A percentile compares a stretch with the other conserved stretches of the same genome.
Evolutionary conservation across 1,140 invertebrate genomes (phyloP).

Genomic region (Drosophila bocki): DNA sequence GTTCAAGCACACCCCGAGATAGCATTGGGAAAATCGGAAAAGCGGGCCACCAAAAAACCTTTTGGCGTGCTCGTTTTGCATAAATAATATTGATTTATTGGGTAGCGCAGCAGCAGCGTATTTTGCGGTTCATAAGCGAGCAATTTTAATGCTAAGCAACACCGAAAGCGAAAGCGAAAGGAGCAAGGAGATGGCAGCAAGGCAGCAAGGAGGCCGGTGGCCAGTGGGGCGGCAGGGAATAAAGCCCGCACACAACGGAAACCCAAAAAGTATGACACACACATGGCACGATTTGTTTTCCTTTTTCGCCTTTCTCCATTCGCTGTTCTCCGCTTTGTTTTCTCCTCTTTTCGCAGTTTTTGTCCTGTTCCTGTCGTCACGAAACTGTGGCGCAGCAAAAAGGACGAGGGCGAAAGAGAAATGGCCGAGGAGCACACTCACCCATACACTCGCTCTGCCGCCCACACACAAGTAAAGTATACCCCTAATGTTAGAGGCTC

Average conservation of each 20-base stretch:
- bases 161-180: slow-evolving; percentile 24
- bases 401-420: slow-evolving; percentile 28
- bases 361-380: slow-evolving; percentile 39
- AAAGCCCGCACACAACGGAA: slow-evolving; percentile 29
- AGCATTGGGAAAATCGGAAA: slow-evolving; percentile 47
- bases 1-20: slow-evolving; percentile 64
- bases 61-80: slow-evolving; percentile 67
- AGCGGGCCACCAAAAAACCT: slow-evolving; percentile 36
- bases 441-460: background rate
- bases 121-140: slow-evolving; percentile 78
- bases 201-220: background rate
- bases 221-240: background rate
- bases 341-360: slow-evolving; percentile 43
- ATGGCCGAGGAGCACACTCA: slow-evolving; percentile 24
- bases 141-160: slow-evolving; percentile 61
- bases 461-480: slow-evolving; percentile 38
- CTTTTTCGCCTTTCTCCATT: slow-evolving; percentile 16
- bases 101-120: slow-evolving; percentile 60
- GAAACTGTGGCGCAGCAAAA: slow-evolving; percentile 21
- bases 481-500: slow-evolving; percentile 61
- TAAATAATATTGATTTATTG: slow-evolving; percentile 83
- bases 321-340: slow-evolving; percentile 27
- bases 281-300: slow-evolving; percentile 55
- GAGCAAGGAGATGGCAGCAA: slow-evolving; percentile 6
- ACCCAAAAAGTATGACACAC: slow-evolving; percentile 56